These are phyloP conservation scores for Lasioglossum oenotherae DNA, from an alignment of 2,888 invertebrate species.

Conservation along the genomic window DNA sequence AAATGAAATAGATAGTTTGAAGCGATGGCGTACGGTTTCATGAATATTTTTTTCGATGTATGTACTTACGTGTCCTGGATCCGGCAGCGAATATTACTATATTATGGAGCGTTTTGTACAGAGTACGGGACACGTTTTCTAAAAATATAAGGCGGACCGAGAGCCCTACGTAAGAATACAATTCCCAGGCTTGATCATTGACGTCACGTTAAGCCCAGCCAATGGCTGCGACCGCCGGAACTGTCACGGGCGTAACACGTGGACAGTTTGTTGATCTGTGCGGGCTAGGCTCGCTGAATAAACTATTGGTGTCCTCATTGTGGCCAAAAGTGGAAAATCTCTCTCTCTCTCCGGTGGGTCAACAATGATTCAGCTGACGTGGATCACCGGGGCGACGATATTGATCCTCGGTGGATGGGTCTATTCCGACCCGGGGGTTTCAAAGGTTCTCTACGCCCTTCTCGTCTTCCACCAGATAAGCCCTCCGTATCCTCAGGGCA, in stretches of 20 bases:
- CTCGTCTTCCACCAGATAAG: background rate
- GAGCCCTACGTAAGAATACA: constrained; percentile 4
- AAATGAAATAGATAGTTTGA: background rate
- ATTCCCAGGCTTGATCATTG: background rate
- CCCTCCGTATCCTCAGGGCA: background rate
- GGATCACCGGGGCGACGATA: background rate
- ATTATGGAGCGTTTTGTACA: background rate
- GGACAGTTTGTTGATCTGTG: constrained; percentile 10
- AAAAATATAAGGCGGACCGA: background rate
- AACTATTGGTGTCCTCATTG: constrained; percentile 12
- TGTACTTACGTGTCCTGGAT: background rate
- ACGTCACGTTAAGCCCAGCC: background rate
- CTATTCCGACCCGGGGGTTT: background rate
- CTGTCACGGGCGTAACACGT: constrained; percentile 7
- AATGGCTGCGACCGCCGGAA: background rate
- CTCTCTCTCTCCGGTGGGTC: background rate
- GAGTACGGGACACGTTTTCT: background rate
- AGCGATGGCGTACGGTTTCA: background rate
- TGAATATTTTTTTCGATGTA: background rate
- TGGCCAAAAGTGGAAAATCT: constrained; percentile 5
- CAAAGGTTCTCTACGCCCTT: background rate
- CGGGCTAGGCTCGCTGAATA: constrained; percentile 1
- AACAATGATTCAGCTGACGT: background rate
- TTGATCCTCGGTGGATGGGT: constrained; percentile 3
- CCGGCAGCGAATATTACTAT: background rate